Evolutionary conservation across 2,113 vertebrate species (phyloP).

Genomic region (Hiodon tergisus): DNA sequence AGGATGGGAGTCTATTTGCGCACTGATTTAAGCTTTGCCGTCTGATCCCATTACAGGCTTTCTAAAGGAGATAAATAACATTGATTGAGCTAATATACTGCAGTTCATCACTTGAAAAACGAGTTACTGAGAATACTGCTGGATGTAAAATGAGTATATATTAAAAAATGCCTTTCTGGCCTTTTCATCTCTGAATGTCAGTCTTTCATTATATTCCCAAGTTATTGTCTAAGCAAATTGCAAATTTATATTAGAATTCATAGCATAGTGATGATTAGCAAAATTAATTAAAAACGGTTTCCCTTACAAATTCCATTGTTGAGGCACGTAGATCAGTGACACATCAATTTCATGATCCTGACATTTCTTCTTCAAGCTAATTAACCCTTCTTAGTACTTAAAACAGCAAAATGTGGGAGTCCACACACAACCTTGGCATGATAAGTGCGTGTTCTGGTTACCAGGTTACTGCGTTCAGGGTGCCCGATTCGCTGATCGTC

Average conservation of each 20-base stretch:
- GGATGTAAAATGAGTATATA: background rate
- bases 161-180: background rate
- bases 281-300: constrained; percentile 9
- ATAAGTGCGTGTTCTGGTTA: too few species aligned
- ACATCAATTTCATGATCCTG: constrained; percentile 6
- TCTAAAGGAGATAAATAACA: constrained; percentile 27
- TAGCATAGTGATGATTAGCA: constrained; percentile 13
- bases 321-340: constrained; percentile 4
- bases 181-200: background rate
- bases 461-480: too few species aligned
- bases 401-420: constrained; percentile 15
- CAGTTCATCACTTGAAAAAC: constrained; percentile 1
- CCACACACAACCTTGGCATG: too few species aligned
- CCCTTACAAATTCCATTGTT: constrained; percentile 14
- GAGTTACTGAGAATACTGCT: background rate
- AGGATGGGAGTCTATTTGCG: constrained; percentile 18
- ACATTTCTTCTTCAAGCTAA: constrained; percentile 19
- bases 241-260: too few species aligned
- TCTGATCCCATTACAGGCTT: constrained; percentile 25
- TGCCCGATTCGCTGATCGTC: too few species aligned
- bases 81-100: constrained; percentile 24
- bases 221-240: background rate
- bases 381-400: constrained; percentile 17
- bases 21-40: constrained; percentile 5
- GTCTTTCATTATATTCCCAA: background rate